phyloP scores from a whole-genome alignment of 2,113 vertebrate species.

The rabbit (Oryctolagus cuniculus) region mOryCun1.1 NC_091453.1:22369001-22369500 shows the following conservation, averaged over 20 bases:
- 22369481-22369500: not conserved
- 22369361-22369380: not conserved
- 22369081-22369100: not conserved
- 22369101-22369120: not conserved
- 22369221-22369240: not conserved
- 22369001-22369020: not conserved
- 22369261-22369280: not conserved
- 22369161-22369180: not conserved
- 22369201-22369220: not conserved
- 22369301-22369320: not conserved
- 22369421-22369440: not conserved
- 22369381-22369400: not conserved
- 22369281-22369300: not conserved
- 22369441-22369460: not conserved
- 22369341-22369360: not conserved
- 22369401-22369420: not conserved
- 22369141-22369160: not conserved
- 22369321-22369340: not conserved
- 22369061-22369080: not conserved
- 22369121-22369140: slow-evolving; percentile 17
- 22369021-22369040: not conserved
- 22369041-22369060: not conserved
- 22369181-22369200: not conserved
- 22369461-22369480: not conserved
- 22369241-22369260: not conserved